A percentile compares a stretch with the other conserved stretches of the same genome.
Evolutionary conservation across 1,140 invertebrate species (phyloP).

Genomic region (Tetramorium simillimum): DNA sequence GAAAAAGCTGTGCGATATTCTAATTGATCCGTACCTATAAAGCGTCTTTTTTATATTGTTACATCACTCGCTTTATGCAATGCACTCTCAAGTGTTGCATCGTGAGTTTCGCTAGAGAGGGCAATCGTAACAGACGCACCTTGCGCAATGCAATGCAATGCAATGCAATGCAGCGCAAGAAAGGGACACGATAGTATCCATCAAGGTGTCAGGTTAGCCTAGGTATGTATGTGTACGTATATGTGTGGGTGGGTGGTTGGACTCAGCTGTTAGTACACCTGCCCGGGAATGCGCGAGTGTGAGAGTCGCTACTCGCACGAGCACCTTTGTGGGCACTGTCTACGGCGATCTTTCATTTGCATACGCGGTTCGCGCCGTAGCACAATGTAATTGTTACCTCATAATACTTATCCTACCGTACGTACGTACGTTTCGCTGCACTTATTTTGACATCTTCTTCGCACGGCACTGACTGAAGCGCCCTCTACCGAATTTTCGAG

Average conservation of each 20-base stretch:
- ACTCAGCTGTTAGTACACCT: conserved; percentile 81
- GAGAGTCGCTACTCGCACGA: conserved; percentile 61
- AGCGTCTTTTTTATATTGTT: conserved; percentile 10
- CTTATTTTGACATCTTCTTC: conserved; percentile 74
- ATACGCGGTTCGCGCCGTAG: conserved; percentile 73
- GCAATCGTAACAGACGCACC: conserved; percentile 70
- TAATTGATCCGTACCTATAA: conserved; percentile 13
- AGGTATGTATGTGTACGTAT: conserved; percentile 50
- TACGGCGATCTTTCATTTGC: conserved; percentile 73
- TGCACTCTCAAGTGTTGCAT: conserved; percentile 25
- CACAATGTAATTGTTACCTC: conserved; percentile 78
- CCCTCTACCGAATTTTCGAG: not conserved
- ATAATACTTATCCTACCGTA: conserved; percentile 66
- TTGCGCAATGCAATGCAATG: conserved; percentile 71
- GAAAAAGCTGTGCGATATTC: not conserved
- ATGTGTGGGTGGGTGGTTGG: conserved; percentile 76
- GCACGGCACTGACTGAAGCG: not conserved
- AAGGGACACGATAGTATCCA: conserved; percentile 74
- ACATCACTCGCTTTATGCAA: conserved; percentile 46
- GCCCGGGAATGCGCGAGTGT: conserved; percentile 56
- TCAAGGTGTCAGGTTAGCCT: conserved; percentile 76
- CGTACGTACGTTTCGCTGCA: conserved; percentile 51
- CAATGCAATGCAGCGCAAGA: conserved; percentile 56
- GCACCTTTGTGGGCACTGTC: conserved; percentile 72
- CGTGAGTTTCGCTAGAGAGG: conserved; percentile 51